Conservation (phyloP, 2,797 vertebrate genomes). For the Coendou prehensilis region DNA sequence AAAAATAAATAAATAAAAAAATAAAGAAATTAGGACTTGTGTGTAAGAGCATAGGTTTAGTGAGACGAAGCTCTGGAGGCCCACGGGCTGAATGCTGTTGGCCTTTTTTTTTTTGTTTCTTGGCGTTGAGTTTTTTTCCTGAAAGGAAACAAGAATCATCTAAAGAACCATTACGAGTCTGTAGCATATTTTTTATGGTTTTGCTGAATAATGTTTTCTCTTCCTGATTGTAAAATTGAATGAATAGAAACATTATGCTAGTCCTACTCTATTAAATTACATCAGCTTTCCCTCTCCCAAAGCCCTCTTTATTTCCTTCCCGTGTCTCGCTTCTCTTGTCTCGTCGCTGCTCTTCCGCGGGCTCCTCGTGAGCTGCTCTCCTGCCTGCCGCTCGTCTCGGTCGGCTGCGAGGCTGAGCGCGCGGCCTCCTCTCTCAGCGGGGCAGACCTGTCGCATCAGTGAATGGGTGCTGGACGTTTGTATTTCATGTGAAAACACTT, state of each 20-base stretch:
- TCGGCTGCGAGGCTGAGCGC: neutral
- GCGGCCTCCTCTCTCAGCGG: neutral
- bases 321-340: neutral
- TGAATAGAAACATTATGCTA: neutral
- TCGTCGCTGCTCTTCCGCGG: neutral
- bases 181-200: neutral
- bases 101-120: constrained; percentile 25
- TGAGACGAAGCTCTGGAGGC: neutral
- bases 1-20: no score
- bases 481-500: neutral
- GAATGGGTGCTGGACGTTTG: neutral
- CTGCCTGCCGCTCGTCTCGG: neutral
- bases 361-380: neutral
- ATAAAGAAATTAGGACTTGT: neutral
- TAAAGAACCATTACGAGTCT: constrained; percentile 8
- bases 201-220: constrained; percentile 42
- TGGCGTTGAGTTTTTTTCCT: neutral
- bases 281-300: neutral
- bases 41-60: neutral
- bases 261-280: neutral
- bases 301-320: neutral
- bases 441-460: neutral
- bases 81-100: neutral
- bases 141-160: constrained; percentile 1
- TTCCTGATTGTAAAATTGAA: constrained; percentile 62